phyloP scores from a whole-genome alignment of 2,888 invertebrate species.

The Ptychoptera contaminata region DNA sequence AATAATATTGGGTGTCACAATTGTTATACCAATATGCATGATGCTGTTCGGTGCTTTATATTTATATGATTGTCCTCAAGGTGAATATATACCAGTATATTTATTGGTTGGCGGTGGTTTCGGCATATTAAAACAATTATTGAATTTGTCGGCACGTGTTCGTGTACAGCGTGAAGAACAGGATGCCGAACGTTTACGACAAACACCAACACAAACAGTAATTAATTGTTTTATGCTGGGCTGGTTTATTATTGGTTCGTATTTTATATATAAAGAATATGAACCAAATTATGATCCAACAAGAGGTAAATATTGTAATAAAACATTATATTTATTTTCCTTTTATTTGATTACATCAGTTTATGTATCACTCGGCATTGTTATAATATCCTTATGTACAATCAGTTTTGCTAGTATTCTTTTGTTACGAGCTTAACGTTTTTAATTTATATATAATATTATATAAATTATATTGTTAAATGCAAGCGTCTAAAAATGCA shows the following conservation, averaged over 20 bases:
- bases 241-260: conserved; percentile 55
- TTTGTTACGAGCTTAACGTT: no score
- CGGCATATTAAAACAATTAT: conserved; percentile 44
- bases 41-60: conserved; percentile 48
- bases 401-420: neutral
- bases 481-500: no score
- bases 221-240: conserved; percentile 47
- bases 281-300: conserved; percentile 39
- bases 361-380: conserved; percentile 40
- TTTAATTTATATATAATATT: no score
- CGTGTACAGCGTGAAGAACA: conserved; percentile 36
- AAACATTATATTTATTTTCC: conserved; percentile 49
- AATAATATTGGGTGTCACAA: conserved; percentile 42
- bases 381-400: conserved; percentile 11
- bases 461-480: no score
- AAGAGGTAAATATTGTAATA: conserved; percentile 41
- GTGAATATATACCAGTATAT: conserved; percentile 51
- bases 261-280: conserved; percentile 52
- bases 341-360: conserved; percentile 50
- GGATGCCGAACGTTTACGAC: conserved; percentile 36
- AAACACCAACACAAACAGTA: conserved; percentile 37
- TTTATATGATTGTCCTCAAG: conserved; percentile 46
- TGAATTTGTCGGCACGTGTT: conserved; percentile 39
- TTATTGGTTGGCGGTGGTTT: conserved; percentile 48
- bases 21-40: conserved; percentile 51